Percentiles rank a stretch among this genome's conserved stretches.
phyloP scores from a whole-genome alignment of 2,113 vertebrate genomes.

The Macaca nemestrina region DNA sequence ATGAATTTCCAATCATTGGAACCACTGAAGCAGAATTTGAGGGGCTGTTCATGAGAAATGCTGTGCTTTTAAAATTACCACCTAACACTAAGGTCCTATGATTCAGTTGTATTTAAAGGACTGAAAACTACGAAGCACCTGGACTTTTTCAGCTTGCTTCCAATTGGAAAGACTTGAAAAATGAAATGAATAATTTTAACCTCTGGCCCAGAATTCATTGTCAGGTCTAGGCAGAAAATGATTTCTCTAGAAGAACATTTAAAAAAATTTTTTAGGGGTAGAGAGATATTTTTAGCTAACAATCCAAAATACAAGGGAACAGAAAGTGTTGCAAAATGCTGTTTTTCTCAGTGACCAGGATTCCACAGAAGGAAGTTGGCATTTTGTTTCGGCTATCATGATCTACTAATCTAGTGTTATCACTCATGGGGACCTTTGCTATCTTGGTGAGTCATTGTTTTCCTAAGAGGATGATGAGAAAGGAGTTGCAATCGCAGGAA shows the following conservation, averaged over 20 bases:
- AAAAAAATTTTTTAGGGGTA: not conserved
- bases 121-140: not conserved
- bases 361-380: not conserved
- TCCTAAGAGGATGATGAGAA: not conserved
- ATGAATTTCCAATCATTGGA: not conserved
- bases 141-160: not conserved
- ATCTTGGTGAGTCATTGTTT: not conserved
- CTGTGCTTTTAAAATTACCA: constrained; percentile 33
- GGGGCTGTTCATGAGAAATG: not conserved
- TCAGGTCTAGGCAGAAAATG: not conserved
- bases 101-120: not conserved
- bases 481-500: not conserved
- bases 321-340: not conserved
- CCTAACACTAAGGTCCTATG: not conserved
- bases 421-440: not conserved
- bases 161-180: not conserved
- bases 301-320: not conserved
- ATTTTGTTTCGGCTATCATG: not conserved
- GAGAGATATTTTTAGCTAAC: not conserved
- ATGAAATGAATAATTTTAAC: not conserved
- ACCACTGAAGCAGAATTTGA: constrained; percentile 27
- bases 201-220: not conserved
- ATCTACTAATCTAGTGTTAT: too few relatives aligned
- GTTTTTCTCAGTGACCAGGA: not conserved
- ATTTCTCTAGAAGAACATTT: not conserved